Percentiles rank a stretch among this genome's conserved stretches.
phyloP scores from a whole-genome alignment of 2,797 vertebrate species.

The Lepilemur septentrionalis region DNA sequence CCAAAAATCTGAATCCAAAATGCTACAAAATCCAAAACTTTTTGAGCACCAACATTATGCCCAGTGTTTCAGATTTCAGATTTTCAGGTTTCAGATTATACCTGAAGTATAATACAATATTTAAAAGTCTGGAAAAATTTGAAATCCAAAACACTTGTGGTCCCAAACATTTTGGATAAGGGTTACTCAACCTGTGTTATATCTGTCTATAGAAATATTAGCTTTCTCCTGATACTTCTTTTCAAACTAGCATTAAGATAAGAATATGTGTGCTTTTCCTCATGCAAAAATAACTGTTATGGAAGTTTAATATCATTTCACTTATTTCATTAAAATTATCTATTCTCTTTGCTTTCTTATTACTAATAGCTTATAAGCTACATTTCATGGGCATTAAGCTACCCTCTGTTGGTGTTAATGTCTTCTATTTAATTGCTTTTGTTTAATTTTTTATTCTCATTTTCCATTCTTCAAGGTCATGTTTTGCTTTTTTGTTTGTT shows the following conservation, averaged over 20 bases:
- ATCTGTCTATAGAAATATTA: neutral
- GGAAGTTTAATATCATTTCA: constrained; percentile 27
- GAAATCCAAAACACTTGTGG: neutral
- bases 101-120: neutral
- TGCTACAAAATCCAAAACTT: neutral
- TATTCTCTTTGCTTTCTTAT: constrained; percentile 37
- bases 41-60: neutral
- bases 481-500: constrained; percentile 59
- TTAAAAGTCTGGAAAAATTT: neutral
- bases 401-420: constrained; percentile 44
- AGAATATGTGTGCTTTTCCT: neutral
- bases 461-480: constrained; percentile 73
- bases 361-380: constrained; percentile 29
- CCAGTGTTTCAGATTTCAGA: neutral
- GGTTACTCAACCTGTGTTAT: neutral
- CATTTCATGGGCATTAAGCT: constrained; percentile 16
- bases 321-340: constrained; percentile 31
- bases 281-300: constrained; percentile 1
- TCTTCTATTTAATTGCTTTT: constrained; percentile 60
- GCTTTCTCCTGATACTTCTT: neutral
- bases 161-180: neutral
- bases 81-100: neutral
- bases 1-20: neutral
- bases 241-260: constrained; percentile 18
- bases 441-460: constrained; percentile 58